phyloP scores from a whole-genome alignment of 2,797 vertebrate species.

The Takifugu ocellatus region DNA sequence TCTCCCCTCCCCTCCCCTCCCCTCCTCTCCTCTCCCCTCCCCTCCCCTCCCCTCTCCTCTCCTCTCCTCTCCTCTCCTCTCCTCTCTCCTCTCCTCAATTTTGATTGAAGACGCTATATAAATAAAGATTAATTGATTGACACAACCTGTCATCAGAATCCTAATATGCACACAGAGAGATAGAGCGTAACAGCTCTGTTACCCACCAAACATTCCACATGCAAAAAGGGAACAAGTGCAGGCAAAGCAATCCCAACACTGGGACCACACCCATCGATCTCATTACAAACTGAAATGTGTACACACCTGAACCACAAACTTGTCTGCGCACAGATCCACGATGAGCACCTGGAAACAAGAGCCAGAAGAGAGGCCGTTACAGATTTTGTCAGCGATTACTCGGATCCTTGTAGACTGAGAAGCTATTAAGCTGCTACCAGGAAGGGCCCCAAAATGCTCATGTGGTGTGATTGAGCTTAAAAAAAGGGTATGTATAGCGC shows the following conservation, averaged over 20 bases:
- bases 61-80: no score
- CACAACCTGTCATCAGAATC: neutral
- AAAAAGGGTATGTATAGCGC: neutral
- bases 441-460: no score
- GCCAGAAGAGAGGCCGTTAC: conserved; percentile 33
- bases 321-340: conserved; percentile 93
- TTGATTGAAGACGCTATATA: no score
- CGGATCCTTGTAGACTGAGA: neutral
- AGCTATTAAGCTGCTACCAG: neutral
- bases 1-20: no score
- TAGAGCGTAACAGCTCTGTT: conserved; percentile 22
- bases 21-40: no score
- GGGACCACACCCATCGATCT: conserved; percentile 41
- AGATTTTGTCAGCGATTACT: neutral
- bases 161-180: neutral
- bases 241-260: conserved; percentile 36
- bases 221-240: conserved; percentile 41
- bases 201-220: conserved; percentile 18
- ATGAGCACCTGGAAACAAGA: conserved; percentile 85
- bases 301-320: conserved; percentile 93
- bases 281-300: conserved; percentile 26
- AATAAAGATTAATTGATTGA: neutral
- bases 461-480: no score
- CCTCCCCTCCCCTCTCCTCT: no score
- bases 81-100: no score